Base-by-base conservation (phyloP, 2,888 invertebrate species). In the Trissolcus japonicus region DNA sequence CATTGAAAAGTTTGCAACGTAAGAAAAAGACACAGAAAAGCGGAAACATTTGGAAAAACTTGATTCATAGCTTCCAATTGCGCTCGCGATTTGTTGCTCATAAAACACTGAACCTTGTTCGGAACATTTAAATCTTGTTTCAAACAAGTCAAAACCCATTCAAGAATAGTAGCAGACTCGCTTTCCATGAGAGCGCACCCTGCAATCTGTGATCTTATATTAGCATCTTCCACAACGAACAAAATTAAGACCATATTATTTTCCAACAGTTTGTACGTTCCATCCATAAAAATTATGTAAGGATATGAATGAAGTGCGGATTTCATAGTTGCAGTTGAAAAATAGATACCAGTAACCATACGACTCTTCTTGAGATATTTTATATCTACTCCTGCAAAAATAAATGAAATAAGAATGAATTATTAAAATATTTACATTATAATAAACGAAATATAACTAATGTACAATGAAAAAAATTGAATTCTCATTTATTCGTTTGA, bases 191-290 rank as follows among this genome's bases (percentile, higher is more conserved):
- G 53, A 6, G 74, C 78, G 2, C 57, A 65, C 16, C 72, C 76
- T 16, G 55, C 71, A 6, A 80, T 48, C 57, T 76, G 21, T 17
- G 55, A 76, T 7, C n/a, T n/a, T 2, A 57, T 25, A 41, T 73
- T 35, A 3, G 61, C 55, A 19, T 79, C 79, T 62, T 79, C 68
- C 9, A 79, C 65, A 0, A 71, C 16, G 9, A 80, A 21, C 25
- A 76, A 9, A 17, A 78, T 65, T 9, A 72, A 4, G 40, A 21
- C 21, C n/a, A 61, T 13, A 48, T 43, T 29, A 40, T 62, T 61
- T 11, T 9, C 16, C 11, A 62, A 21, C 14, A 69, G 40, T 41
- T 62, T 69, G 17, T 68, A 60, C 1, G 60, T 68, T 6, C 68
- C 60, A 41, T 68, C 60, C 4, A 68, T 29, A 53, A 69, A 61